These are phyloP conservation scores for Alosa alosa DNA, from an alignment of 2,113 vertebrate genomes.

Conservation along the genomic window DNA sequence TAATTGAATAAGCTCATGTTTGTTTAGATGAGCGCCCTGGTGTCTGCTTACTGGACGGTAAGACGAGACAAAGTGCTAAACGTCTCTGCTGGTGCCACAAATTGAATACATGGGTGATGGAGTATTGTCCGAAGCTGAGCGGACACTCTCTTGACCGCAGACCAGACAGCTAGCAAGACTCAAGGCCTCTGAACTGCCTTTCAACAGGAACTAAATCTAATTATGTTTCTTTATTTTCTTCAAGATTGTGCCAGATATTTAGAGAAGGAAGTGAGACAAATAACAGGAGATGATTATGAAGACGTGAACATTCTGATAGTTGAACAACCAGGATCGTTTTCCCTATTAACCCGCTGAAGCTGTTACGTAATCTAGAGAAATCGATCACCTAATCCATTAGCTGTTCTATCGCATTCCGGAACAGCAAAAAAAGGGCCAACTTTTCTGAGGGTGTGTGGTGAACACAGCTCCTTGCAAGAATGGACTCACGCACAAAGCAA, in stretches of 20 bases:
- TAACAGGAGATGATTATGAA: background rate
- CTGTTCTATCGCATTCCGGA: background rate
- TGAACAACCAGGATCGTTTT: background rate
- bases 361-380: background rate
- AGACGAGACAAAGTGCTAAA: background rate
- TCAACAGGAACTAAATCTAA: background rate
- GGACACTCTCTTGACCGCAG: background rate
- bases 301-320: background rate
- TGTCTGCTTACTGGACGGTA: constrained; percentile 2
- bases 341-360: background rate
- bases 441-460: background rate
- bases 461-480: background rate
- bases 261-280: background rate
- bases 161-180: background rate
- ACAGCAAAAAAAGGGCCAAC: background rate
- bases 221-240: background rate
- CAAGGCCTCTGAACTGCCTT: background rate
- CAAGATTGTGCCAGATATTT: background rate
- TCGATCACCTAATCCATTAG: background rate
- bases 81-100: background rate
- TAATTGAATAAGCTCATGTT: constrained; percentile 11
- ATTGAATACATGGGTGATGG: constrained; percentile 4
- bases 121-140: background rate
- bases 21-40: background rate
- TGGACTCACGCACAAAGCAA: background rate